Evolutionary conservation across 2,113 vertebrate species (phyloP), one percentile per base, ranked within the genome.

Genomic region (Seriola dumerili): DNA sequence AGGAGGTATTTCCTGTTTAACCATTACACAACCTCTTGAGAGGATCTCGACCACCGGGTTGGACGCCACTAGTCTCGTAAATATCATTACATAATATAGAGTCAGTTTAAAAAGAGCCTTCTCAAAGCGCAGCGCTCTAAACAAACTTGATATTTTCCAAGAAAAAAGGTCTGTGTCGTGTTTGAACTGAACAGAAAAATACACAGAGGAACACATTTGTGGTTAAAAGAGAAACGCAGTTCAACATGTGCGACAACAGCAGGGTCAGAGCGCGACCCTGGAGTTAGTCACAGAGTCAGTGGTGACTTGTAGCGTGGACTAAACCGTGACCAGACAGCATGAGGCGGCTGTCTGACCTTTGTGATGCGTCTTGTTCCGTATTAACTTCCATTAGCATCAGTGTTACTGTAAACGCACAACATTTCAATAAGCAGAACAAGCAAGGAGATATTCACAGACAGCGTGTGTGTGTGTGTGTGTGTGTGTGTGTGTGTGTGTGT

Each of bases 341-440:
- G n/a, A 73, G 11, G 29, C 72, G 36, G 36, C 69, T 36, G 69
- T 68, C 40, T 17, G 73, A 76, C 72, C 74, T 62, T n/a, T 9
- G 59, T 29, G 14, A 48, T 36, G 25, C 38, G n/a, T 14, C 46
- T 66, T 9, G 16, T 65, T 61, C 64, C 72, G 23, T 7, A 14
- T 59, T 64, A 62, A 46, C 67, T 63, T 46, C 8, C 36, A 72
- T 88, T 81, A 77, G 63, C 72, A 67, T 80, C 57, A 36, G 73
- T 48, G 42, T 72, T 62, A 23, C 48, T 62, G 72, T 54, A 73
- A 5, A 78, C 65, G 83, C 58, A 5, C 50, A 54, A 62, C 67
- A 71, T 76, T 59, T 74, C 65, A 79, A 78, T 63, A n/a, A 40
- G 58, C 16, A 8, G 23, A 54, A 62, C 36, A 46, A 72, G 67